These are phyloP conservation scores for Platycheirus albimanus DNA, from an alignment of 2,888 invertebrate genomes.

Conservation along the genomic window DNA sequence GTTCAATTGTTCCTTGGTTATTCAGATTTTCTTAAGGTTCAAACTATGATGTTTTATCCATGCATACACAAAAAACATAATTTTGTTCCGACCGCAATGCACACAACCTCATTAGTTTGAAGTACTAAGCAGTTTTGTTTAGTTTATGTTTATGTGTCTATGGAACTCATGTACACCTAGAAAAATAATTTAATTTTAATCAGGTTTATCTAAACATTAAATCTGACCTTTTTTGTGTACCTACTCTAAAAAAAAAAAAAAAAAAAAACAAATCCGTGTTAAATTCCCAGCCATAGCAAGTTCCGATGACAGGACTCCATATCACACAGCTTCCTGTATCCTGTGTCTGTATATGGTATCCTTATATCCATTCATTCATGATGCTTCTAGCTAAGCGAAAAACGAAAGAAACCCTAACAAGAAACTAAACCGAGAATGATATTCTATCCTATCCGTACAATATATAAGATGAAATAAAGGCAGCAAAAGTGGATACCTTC, in stretches of 20 bases:
- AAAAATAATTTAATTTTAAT: slow-evolving; percentile 46
- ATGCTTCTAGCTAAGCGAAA: slow-evolving; percentile 17
- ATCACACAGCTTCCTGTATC: slow-evolving; percentile 32
- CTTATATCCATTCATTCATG: slow-evolving; percentile 14
- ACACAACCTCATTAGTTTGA: neutral
- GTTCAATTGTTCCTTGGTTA: no score
- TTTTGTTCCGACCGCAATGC: neutral
- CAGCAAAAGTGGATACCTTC: slow-evolving; percentile 56
- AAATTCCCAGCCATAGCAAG: slow-evolving; percentile 42
- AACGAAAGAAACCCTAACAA: slow-evolving; percentile 8
- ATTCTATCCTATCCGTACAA: slow-evolving; percentile 49
- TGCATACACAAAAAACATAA: no score
- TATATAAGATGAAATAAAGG: slow-evolving; percentile 53
- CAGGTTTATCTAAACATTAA: slow-evolving; percentile 73
- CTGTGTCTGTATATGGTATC: slow-evolving; percentile 39
- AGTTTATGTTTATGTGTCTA: neutral
- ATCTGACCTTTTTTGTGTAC: slow-evolving; percentile 56
- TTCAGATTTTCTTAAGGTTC: no score
- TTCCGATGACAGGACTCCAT: slow-evolving; percentile 58
- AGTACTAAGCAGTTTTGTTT: neutral
- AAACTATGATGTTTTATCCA: no score
- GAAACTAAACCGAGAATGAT: slow-evolving; percentile 38
- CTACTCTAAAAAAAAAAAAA: neutral
- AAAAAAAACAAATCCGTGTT: slow-evolving; percentile 50
- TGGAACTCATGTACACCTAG: neutral